Percentiles rank a stretch among this genome's conserved stretches.
Conservation (phyloP, 2,888 invertebrate genomes). For the Alloplasta piceator region DNA sequence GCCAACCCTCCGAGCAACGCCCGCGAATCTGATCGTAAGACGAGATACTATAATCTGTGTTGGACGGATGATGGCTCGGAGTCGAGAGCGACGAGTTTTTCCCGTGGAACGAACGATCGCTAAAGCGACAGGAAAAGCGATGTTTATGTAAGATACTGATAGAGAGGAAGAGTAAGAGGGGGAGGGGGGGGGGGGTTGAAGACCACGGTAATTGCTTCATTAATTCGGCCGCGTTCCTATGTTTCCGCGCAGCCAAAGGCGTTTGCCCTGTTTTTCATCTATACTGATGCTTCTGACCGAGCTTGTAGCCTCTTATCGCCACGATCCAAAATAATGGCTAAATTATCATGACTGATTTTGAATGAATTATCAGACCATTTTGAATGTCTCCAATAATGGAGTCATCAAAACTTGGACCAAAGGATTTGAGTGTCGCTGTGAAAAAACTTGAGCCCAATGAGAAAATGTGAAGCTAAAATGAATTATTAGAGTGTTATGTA, state of each 20-base stretch:
- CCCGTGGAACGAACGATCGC: conserved; percentile 6
- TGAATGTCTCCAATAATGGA: too few species aligned
- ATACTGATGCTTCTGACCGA: background rate
- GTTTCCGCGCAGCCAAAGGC: conserved; percentile 34
- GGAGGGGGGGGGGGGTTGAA: conserved; percentile 24
- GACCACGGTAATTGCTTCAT: conserved; percentile 65
- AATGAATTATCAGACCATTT: too few species aligned
- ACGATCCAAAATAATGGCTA: too few species aligned
- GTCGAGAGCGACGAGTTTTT: conserved; percentile 42
- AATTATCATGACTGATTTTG: too few species aligned
- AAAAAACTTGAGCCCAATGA: too few species aligned
- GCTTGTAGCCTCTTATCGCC: too few species aligned
- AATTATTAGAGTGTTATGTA: too few species aligned
- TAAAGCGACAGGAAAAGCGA: conserved; percentile 17
- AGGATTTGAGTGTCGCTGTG: too few species aligned
- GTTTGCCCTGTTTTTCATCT: conserved; percentile 11
- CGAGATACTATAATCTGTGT: conserved; percentile 63
- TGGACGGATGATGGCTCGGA: conserved; percentile 50
- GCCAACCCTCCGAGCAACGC: conserved; percentile 9
- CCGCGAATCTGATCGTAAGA: conserved; percentile 60
- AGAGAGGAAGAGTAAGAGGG: conserved; percentile 23
- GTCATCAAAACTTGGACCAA: too few species aligned
- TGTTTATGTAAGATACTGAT: background rate
- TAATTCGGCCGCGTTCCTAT: conserved; percentile 56
- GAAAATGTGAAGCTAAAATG: too few species aligned